These are phyloP conservation scores for Plumapathes pennacea DNA, from an alignment of 92 coral and sea anemone species.

Conservation along the genomic window DNA sequence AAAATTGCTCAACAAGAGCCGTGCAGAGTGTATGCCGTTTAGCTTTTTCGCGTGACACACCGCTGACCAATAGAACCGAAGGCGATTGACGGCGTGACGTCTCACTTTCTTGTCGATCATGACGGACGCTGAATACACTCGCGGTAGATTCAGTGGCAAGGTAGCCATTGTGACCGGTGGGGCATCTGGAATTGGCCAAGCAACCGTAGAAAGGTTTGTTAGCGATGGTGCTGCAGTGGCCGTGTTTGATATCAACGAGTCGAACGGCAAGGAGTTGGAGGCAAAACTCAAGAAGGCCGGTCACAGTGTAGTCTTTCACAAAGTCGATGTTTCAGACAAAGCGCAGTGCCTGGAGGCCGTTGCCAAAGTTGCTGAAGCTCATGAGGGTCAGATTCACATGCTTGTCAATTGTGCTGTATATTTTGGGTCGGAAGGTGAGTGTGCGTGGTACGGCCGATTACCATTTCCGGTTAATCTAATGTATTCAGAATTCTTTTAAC, in stretches of 20 bases:
- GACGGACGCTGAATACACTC: constrained; percentile 44
- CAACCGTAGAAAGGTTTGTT: constrained; percentile 58
- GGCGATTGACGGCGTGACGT: too few relatives aligned
- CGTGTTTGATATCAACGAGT: constrained; percentile 59
- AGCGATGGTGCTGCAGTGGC: constrained; percentile 66
- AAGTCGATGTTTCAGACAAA: constrained; percentile 56
- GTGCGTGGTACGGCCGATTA: not conserved
- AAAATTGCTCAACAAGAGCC: too few relatives aligned
- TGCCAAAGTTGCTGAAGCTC: constrained; percentile 28
- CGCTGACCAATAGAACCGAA: too few relatives aligned
- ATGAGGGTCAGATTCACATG: constrained; percentile 31
- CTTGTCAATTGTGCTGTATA: constrained; percentile 47
- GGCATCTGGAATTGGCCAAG: constrained; percentile 67
- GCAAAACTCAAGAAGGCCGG: constrained; percentile 33
- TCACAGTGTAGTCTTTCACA: constrained; percentile 26
- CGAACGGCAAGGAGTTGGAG: constrained; percentile 40
- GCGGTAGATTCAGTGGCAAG: constrained; percentile 41
- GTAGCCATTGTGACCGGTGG: constrained; percentile 67
- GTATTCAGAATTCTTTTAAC: too few relatives aligned
- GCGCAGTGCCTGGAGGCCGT: constrained; percentile 57
- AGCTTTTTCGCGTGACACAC: too few relatives aligned
- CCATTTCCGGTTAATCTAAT: too few relatives aligned
- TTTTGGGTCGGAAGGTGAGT: constrained; percentile 26
- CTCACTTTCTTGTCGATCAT: too few relatives aligned
- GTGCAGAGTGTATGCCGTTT: too few relatives aligned